Evolutionary conservation across 2,888 invertebrate species (phyloP), one percentile per base, ranked within the genome.

Genomic region (Julus scandinavius): DNA sequence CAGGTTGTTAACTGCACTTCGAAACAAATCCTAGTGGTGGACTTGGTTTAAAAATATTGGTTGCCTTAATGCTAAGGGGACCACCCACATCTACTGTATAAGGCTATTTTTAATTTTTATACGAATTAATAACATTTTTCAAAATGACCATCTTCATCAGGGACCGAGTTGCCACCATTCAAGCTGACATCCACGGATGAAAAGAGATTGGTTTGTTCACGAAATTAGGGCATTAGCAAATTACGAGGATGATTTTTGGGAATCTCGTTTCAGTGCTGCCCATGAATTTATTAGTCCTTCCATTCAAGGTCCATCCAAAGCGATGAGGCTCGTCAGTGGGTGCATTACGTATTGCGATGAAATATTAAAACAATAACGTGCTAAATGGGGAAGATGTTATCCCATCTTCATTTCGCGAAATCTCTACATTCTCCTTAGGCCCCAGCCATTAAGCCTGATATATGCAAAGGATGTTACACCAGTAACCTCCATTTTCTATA

Each of bases 331-430:
- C 50, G 50, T 50, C 50, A 11, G 29, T 72, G 20, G 7, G 72
- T 29, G 72, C 72, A 50, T 1, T 29, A 9, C 29, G 29, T 29
- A 11, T 72, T 29, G 72, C 72, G 72, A 20, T 72, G 72, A 72
- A 72, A 72, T 72, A 72, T 72, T 72, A 72, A 72, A 72, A 72
- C 72, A 72, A 72, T 72, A 72, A 72, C 72, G 72, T 29, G 72
- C 72, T 72, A 72, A 72, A 72, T 72, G 72, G 72, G 72, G 72
- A 72, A 72, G 72, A 72, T 72, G 72, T 72, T 72, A 72, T 72
- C 72, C 72, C 29, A 9, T 72, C 72, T 72, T 72, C 72, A 7
- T 29, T 72, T 72, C 29, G 29, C 72, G n/a, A 20, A 72, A 72
- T 72, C 72, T 72, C 72, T 7, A 29, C 72, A 11, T 29, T 7